Conservation (phyloP, 2,113 vertebrate genomes). For the Tapirus terrestris region DNA sequence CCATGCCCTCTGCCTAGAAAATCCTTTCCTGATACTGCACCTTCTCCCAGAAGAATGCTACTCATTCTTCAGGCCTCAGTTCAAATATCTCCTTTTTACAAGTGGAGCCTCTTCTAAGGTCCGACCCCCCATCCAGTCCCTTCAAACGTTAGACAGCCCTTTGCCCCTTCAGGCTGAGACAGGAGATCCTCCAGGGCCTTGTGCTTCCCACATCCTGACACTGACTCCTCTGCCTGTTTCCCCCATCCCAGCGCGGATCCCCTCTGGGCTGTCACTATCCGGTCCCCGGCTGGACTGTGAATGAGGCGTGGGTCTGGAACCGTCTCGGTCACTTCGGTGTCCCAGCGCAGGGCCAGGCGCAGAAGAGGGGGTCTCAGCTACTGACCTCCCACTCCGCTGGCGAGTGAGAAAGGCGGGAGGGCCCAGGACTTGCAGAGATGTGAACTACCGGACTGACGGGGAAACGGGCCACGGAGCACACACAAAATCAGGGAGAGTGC, state of each 20-base stretch:
- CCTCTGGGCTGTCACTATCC: background rate
- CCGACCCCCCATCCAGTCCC: background rate
- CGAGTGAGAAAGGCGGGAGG: background rate
- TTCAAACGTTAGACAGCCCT: background rate
- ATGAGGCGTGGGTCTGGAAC: background rate
- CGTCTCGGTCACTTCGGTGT: background rate
- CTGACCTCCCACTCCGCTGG: background rate
- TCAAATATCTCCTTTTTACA: background rate
- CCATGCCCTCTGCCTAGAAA: background rate
- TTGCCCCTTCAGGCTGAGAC: background rate
- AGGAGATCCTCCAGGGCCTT: background rate
- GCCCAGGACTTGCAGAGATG: background rate
- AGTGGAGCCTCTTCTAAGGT: background rate
- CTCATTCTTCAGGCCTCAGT: background rate
- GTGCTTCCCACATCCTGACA: too few species aligned
- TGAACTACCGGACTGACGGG: accelerated
- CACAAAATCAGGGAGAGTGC: background rate
- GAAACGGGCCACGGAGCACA: background rate
- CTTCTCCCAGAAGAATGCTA: background rate
- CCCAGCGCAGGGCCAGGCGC: background rate
- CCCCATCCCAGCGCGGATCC: background rate
- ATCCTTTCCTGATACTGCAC: background rate
- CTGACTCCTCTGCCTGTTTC: background rate
- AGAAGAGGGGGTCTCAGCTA: background rate
- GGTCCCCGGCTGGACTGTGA: background rate